phyloP scores from a whole-genome alignment of 1,140 invertebrate species.

The Lepidotrigona ventralis region DNA sequence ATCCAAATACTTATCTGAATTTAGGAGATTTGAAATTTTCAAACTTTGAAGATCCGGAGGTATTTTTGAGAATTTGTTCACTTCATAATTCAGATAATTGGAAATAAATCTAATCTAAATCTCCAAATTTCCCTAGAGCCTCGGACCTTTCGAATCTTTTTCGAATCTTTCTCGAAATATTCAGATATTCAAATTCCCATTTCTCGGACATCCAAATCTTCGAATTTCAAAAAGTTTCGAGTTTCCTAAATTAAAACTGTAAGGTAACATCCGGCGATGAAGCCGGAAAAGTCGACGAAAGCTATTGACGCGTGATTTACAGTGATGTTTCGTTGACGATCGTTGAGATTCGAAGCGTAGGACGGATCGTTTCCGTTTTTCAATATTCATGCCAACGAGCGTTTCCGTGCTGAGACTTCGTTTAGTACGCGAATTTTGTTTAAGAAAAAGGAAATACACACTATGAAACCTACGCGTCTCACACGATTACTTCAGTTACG shows the following conservation, averaged over 20 bases:
- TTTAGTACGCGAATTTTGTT: slow-evolving; percentile 29
- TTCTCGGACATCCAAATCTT: too few relatives aligned
- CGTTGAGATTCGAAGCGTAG: background rate
- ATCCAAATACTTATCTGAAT: too few relatives aligned
- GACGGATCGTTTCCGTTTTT: slow-evolving; percentile 25
- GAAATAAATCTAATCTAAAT: too few relatives aligned
- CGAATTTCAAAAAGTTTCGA: too few relatives aligned
- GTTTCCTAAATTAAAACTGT: too few relatives aligned
- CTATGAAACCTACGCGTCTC: slow-evolving; percentile 33
- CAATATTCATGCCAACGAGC: slow-evolving; percentile 27
- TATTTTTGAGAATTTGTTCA: too few relatives aligned
- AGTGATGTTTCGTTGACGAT: background rate
- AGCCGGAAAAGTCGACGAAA: background rate
- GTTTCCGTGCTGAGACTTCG: slow-evolving; percentile 11
- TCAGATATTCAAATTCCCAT: background rate
- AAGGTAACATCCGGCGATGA: too few relatives aligned
- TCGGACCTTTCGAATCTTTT: too few relatives aligned
- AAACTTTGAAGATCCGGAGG: too few relatives aligned
- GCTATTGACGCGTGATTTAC: background rate
- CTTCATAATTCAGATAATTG: too few relatives aligned
- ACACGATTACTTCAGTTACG: slow-evolving; percentile 40
- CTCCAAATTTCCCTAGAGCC: too few relatives aligned
- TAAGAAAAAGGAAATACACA: slow-evolving; percentile 53
- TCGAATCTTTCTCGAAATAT: background rate
- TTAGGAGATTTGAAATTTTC: too few relatives aligned